Evolutionary conservation across 1,140 invertebrate genomes (phyloP).

Genomic region (Potamilus streckersoni): DNA sequence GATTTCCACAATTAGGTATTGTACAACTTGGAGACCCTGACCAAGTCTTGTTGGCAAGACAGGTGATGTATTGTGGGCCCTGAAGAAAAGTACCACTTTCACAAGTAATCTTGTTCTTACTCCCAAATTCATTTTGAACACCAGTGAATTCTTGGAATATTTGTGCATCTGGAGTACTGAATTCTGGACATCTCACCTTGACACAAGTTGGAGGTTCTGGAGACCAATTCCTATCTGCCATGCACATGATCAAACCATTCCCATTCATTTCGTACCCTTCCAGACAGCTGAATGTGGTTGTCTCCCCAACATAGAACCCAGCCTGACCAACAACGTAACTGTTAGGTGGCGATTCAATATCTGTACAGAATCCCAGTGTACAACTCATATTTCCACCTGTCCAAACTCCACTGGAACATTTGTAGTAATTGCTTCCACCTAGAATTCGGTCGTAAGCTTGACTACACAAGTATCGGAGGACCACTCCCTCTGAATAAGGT

Average conservation of each 20-base stretch:
- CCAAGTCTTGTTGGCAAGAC: constrained; percentile 15
- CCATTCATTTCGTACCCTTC: constrained; percentile 19
- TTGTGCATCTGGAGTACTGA: constrained; percentile 6
- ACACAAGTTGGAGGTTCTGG: constrained; percentile 10
- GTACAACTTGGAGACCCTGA: constrained; percentile 6
- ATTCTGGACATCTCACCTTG: constrained; percentile 17
- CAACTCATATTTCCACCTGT: constrained; percentile 6
- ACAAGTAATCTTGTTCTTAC: constrained; percentile 14
- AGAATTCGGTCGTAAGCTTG: background rate
- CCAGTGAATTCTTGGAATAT: constrained; percentile 1
- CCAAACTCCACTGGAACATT: constrained; percentile 7
- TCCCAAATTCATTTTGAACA: constrained; percentile 17
- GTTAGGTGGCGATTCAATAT: constrained; percentile 4
- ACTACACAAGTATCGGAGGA: constrained; percentile 12
- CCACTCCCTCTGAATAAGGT: background rate
- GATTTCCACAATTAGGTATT: constrained; percentile 1
- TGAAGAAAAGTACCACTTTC: constrained; percentile 8
- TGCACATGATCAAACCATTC: background rate
- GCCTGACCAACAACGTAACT: background rate
- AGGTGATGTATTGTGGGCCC: background rate
- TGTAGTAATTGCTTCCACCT: background rate
- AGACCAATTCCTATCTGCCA: constrained; percentile 6
- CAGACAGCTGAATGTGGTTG: constrained; percentile 10
- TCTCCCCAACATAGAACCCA: constrained; percentile 3
- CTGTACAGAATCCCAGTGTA: background rate